Percentiles rank a stretch among this genome's conserved stretches.
These are phyloP conservation scores for Drosophila maculinotata DNA, from an alignment of 2,888 invertebrate species.

Conservation along the genomic window DNA sequence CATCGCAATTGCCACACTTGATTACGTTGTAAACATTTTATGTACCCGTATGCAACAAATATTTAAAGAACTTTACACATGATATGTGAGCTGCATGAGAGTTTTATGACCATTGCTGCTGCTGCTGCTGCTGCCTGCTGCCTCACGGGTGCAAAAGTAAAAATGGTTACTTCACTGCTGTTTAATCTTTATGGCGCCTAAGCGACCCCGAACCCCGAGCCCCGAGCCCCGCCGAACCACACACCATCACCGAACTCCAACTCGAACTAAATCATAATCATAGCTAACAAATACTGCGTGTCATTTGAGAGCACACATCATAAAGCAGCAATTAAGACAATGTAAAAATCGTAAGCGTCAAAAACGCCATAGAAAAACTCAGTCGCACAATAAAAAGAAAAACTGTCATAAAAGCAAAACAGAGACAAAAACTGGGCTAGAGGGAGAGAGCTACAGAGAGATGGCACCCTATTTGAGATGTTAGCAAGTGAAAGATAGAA, in stretches of 20 bases:
- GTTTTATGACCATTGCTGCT: conserved; percentile 54
- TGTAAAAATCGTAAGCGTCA: conserved; percentile 79
- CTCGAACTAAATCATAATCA: conserved; percentile 72
- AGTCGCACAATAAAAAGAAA: conserved; percentile 68
- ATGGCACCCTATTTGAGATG: conserved; percentile 27
- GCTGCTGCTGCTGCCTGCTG: conserved; percentile 1
- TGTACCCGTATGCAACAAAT: conserved; percentile 62
- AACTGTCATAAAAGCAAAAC: conserved; percentile 67
- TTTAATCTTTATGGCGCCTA: conserved; percentile 74
- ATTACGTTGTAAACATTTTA: conserved; percentile 72
- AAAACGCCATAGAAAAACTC: conserved; percentile 74
- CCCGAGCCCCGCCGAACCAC: neutral
- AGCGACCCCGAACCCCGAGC: neutral
- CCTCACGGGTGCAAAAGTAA: conserved; percentile 62
- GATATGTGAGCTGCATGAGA: conserved; percentile 64
- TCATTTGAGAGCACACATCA: conserved; percentile 76
- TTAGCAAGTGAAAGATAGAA: conserved; percentile 14
- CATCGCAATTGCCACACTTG: conserved; percentile 55
- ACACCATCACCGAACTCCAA: conserved; percentile 5
- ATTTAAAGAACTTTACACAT: conserved; percentile 75
- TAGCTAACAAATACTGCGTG: conserved; percentile 69
- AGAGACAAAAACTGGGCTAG: neutral
- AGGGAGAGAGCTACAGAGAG: neutral
- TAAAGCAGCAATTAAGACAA: conserved; percentile 80
- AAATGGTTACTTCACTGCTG: conserved; percentile 59